Evolutionary conservation across 2,113 vertebrate species (phyloP), one percentile per base, ranked within the genome.

Genomic region (Dasypus novemcinctus): DNA sequence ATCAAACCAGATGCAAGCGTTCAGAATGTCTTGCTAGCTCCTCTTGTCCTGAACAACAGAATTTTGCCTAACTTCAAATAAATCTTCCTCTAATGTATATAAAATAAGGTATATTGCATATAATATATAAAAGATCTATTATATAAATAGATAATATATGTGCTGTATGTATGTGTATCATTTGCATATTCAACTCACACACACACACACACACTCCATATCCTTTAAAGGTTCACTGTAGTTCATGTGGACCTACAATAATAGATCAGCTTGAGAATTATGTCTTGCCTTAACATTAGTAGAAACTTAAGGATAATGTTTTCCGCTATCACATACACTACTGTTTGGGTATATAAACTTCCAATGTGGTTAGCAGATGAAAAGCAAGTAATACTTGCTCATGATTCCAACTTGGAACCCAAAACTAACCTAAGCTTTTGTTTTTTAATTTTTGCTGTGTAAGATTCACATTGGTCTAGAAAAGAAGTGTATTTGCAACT

Each of bases 1-100:
- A 90, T 94, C 93, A 96, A 97, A 97, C 93, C 97, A 97, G 95
- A 97, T 91, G 88, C 78, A 75, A 91, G 63, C 7, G n/a, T 81
- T 90, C 63, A 20, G 75, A 93, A 57, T 59, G 15, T 7, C 68
- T 46, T 79, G 27, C 31, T 74, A 18, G 54, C n/a, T 84, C 38
- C 46, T 80, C 90, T 75, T 57, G 11, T 69, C 7, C 64, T 17
- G 10, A 92, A 74, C 29, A 61, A 87, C 25, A 17, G 4, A 91
- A 78, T 90, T 86, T 81, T 27, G 15, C 59, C 74, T 69, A 27
- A 90, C 68, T 90, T 93, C 33, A 68, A 93, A 33, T 54, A 29
- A 88, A 68, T 38, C 15, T 25, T 87, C 66, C 41, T 59, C 52
- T 13, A 23, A 31, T 31, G 46, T 25, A 96, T 93, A 87, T 81